Evolutionary conservation across 2,888 invertebrate genomes (phyloP), one percentile per base, ranked within the genome.

Genomic region (Listrodromus nycthemerus): DNA sequence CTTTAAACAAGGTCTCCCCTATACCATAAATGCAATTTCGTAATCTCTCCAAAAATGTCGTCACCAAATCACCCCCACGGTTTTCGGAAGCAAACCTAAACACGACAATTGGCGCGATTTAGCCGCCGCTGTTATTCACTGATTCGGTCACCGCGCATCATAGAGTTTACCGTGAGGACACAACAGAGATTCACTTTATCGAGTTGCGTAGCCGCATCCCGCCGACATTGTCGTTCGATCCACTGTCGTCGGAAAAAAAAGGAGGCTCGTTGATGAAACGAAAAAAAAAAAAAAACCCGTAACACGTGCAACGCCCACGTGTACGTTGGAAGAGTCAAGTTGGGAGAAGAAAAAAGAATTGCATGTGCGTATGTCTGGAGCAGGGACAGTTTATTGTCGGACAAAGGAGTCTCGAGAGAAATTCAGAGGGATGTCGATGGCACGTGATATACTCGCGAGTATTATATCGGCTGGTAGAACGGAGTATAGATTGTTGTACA

Each of bases 271-370:
- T n/a, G 33, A n/a, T 19, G 4, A 7, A 63, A 63, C 5, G n/a
- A 63, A 65, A 65, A 65, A 13, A 65, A 19, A 16, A 61, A 24
- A 65, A 33, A 63, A 33, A 63, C 10, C 27, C 37, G n/a, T 37
- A 63, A 63, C 74, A 74, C 74, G 74, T 74, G 75, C 50, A 19
- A 30, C 27, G 16, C 37, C 79, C 79, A 79, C 82, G 70, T 70
- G 82, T 55, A 61, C 71, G 48, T 21, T 21, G 55, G 6, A 19
- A 30, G 8, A 61, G 30, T 65, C 73, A 30, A 30, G 61, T 55
- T 24, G 21, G 27, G 16, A 30, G 13, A 30, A 1, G 27, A n/a
- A 30, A 55, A 21, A 8, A 61, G 7, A 30, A 30, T 16, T 30
- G 61, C 3, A 27, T 61, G 61, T 61, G 61, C n/a, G 61, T 61